Conservation (phyloP, 1,140 invertebrate genomes). For the Ericerus pela region DNA sequence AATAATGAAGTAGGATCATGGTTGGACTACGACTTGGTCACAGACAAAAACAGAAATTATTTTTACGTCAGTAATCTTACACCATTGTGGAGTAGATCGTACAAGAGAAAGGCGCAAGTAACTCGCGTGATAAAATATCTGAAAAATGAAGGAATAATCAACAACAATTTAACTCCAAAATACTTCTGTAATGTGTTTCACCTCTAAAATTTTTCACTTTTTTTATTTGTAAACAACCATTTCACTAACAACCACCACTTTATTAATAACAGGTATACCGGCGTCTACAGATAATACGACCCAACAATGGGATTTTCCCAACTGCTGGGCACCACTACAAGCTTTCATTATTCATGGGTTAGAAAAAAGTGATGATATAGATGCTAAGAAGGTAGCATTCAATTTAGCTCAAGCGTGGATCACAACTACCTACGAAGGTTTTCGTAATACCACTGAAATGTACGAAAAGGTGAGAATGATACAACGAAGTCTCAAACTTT, state of each 20-base stretch:
- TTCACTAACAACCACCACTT: not conserved
- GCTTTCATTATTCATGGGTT: constrained; percentile 42
- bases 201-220: not conserved
- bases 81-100: constrained; percentile 41
- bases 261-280: constrained; percentile 43
- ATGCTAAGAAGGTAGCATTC: constrained; percentile 34
- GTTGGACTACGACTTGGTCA: constrained; percentile 1
- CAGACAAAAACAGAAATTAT: constrained; percentile 31
- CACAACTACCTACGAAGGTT: constrained; percentile 39
- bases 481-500: too few relatives aligned
- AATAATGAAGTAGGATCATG: constrained; percentile 48
- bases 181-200: not conserved
- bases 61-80: constrained; percentile 58
- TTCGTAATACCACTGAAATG: constrained; percentile 41
- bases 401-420: constrained; percentile 43
- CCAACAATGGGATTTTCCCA: constrained; percentile 80
- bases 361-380: constrained; percentile 31
- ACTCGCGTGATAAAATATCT: constrained; percentile 9
- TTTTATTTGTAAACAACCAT: too few relatives aligned
- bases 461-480: constrained; percentile 69
- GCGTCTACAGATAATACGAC: constrained; percentile 47
- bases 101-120: not conserved
- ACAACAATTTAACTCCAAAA: constrained; percentile 2
- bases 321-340: constrained; percentile 71
- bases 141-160: constrained; percentile 11